phyloP scores from a whole-genome alignment of 1,140 invertebrate species.

The Leptopilina boulardi region DNA sequence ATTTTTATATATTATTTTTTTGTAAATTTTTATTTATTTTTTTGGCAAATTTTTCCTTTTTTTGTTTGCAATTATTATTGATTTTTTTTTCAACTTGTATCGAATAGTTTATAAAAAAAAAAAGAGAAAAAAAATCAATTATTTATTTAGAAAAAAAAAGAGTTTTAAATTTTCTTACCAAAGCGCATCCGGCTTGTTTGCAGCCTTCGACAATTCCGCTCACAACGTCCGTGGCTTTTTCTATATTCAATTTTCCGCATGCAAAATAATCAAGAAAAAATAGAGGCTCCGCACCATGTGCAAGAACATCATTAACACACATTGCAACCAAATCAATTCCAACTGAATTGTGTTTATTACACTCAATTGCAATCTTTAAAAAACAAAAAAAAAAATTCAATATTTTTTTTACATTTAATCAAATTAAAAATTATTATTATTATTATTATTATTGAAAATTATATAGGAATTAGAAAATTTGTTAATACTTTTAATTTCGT shows the following conservation, averaged over 20 bases:
- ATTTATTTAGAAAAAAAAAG: too few relatives aligned
- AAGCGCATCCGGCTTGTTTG: constrained; percentile 87
- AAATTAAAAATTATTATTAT: too few relatives aligned
- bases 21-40: too few relatives aligned
- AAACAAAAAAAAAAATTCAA: constrained; percentile 40
- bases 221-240: constrained; percentile 86
- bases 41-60: too few relatives aligned
- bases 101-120: too few relatives aligned
- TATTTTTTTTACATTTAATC: too few relatives aligned
- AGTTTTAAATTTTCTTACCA: constrained; percentile 82
- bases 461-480: too few relatives aligned
- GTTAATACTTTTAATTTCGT: constrained; percentile 97
- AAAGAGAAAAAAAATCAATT: too few relatives aligned
- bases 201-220: constrained; percentile 93
- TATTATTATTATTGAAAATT: too few relatives aligned
- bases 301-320: constrained; percentile 98
- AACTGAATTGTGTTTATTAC: constrained; percentile 87
- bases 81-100: too few relatives aligned
- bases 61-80: too few relatives aligned
- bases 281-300: constrained; percentile 95
- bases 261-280: constrained; percentile 99
- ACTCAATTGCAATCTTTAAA: constrained; percentile 87
- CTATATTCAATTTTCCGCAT: constrained; percentile 88
- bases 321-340: constrained; percentile 98
- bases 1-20: too few relatives aligned